Evolutionary conservation across 2,888 invertebrate species (phyloP), one percentile per base, ranked within the genome.

Genomic region (Melitaea athalia): DNA sequence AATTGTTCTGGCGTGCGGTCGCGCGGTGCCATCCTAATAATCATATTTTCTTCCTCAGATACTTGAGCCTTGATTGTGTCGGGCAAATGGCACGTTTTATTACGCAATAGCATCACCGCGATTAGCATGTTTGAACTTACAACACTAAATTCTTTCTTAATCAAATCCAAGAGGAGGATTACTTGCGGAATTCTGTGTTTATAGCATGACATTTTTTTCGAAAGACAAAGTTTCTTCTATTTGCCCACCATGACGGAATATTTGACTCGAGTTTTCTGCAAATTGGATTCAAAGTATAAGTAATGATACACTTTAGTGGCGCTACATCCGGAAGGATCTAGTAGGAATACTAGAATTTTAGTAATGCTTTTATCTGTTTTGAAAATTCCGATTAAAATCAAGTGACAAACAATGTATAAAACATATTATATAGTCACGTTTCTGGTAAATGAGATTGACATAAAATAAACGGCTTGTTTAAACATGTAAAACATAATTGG

Each of bases 1-100:
- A 89, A 92, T 92, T 84, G 86, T 77, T 78, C 76, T 85, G 91
- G 87, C 91, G 80, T 92, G 92, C 78, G 91, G 92, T 92, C 78
- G 82, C 70, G 71, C 74, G 73, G 80, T 89, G 88, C 85, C 87
- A 84, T 89, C 88, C 80, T 81, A 87, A 89, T 89, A 85, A 87
- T 78, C 85, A 86, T 85, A 86, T 85, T 81, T 85, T 83, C 82
- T 79, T 78, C 77, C 76, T 78, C 74, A 78, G 85, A 87, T 86
- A 85, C 79, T 82, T 72, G 79, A 80, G 77, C 87, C 88, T 88
- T 86, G 88, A 76, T 80, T 78, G 70, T 84, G 82, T 81, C 84
- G 81, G 75, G 68, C 74, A 73, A 75, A 76, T 77, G 74, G 70
- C 77, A 77, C 77, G 75, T 76, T 75, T 73, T 74, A 76, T 77